Evolutionary conservation across 1,140 invertebrate species (phyloP).

Genomic region (Physella acuta): DNA sequence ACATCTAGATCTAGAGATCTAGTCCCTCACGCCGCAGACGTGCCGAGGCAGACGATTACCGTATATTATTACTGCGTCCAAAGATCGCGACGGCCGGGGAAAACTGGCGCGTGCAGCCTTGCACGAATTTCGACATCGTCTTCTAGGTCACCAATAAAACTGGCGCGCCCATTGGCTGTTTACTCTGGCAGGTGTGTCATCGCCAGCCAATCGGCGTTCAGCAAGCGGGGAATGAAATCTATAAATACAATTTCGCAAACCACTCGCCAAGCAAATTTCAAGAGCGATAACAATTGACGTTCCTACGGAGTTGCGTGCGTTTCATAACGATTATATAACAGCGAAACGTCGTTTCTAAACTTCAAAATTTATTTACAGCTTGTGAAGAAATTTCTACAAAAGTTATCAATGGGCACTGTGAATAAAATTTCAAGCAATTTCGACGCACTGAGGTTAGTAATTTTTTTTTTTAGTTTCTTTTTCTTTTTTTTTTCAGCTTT

Average conservation of each 20-base stretch:
- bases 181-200: not conserved
- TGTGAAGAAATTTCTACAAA: not conserved
- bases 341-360: not conserved
- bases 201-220: not conserved
- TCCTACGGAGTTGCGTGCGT: not conserved
- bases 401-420: not conserved
- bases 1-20: not conserved
- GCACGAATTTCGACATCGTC: not conserved
- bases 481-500: not conserved
- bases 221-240: not conserved
- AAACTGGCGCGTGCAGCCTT: not conserved
- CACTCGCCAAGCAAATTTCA: not conserved
- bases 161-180: not conserved
- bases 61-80: not conserved
- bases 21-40: not conserved
- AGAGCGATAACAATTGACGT: not conserved
- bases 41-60: not conserved
- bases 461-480: not conserved
- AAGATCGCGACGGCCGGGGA: not conserved
- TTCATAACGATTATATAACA: not conserved
- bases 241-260: not conserved
- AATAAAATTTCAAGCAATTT: constrained; percentile 2
- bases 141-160: constrained; percentile 8
- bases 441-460: constrained; percentile 12
- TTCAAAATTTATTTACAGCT: not conserved